Percentiles rank a stretch among this genome's conserved stretches.
Evolutionary conservation across 2,113 vertebrate species (phyloP).

Genomic region (Eubucco bourcierii): DNA sequence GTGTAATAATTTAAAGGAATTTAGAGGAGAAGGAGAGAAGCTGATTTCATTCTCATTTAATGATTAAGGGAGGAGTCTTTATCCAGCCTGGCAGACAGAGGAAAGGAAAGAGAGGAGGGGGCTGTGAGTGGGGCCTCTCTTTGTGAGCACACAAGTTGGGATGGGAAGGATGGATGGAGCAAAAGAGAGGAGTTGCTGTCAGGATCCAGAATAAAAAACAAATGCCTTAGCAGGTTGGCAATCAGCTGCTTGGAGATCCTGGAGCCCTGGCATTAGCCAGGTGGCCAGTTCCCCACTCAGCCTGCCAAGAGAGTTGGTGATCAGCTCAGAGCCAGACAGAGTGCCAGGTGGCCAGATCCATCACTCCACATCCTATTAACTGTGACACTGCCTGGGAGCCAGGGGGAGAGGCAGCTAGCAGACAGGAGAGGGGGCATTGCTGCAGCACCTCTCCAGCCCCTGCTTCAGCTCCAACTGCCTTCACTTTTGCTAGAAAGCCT

Average conservation of each 20-base stretch:
- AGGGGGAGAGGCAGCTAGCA: not conserved
- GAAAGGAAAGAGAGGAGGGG: not conserved
- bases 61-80: not conserved
- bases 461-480: not conserved
- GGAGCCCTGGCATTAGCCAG: slow-evolving; percentile 35
- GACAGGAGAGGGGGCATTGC: not conserved
- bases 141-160: not conserved
- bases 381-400: not conserved
- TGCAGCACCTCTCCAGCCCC: not conserved
- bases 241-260: not conserved
- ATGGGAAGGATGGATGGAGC: not conserved
- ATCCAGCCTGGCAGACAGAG: not conserved
- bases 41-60: slow-evolving; percentile 4
- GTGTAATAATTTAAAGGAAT: not conserved
- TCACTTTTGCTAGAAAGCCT: not conserved
- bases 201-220: not conserved
- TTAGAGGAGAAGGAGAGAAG: not conserved
- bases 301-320: slow-evolving; percentile 19
- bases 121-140: not conserved
- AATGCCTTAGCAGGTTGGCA: not conserved
- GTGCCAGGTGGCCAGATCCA: slow-evolving; percentile 66
- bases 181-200: not conserved
- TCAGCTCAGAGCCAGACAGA: slow-evolving; percentile 51
- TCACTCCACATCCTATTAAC: slow-evolving; percentile 55
- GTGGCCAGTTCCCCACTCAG: slow-evolving; percentile 58